Evolutionary conservation across 2,797 vertebrate species (phyloP).

Genomic region (Galago senegalensis): DNA sequence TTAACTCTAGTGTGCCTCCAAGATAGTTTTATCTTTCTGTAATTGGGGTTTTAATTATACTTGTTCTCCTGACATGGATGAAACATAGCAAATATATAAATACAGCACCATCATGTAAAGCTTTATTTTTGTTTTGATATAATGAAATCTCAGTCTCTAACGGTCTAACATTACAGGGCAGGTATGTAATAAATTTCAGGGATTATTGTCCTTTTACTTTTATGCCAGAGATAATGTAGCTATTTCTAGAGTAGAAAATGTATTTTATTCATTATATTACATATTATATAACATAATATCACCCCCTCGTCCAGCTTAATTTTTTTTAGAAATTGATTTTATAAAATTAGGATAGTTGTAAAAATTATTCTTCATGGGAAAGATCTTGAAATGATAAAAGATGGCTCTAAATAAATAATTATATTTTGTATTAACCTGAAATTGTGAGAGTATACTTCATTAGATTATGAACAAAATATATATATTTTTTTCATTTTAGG

Average conservation of each 20-base stretch:
- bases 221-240: not conserved
- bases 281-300: not conserved
- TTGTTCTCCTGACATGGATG: constrained; percentile 1
- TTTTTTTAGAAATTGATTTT: constrained; percentile 36
- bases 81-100: constrained; percentile 6
- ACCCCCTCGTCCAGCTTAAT: not conserved
- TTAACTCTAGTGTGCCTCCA: not conserved
- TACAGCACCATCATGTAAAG: not conserved
- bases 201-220: not conserved
- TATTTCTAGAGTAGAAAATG: not conserved
- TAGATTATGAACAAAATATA: not conserved
- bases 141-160: constrained; percentile 7
- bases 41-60: constrained; percentile 43
- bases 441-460: not conserved
- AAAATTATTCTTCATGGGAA: not conserved
- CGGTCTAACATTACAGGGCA: not conserved
- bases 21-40: constrained; percentile 6
- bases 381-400: constrained; percentile 26
- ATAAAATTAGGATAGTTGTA: constrained; percentile 30
- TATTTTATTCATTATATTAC: not conserved
- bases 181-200: not conserved
- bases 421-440: not conserved
- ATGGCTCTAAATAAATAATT: constrained; percentile 13
- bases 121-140: constrained; percentile 61
- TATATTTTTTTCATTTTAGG: constrained; percentile 87